phyloP scores from a whole-genome alignment of 2,797 vertebrate species.

The Hippoglossus hippoglossus region DNA sequence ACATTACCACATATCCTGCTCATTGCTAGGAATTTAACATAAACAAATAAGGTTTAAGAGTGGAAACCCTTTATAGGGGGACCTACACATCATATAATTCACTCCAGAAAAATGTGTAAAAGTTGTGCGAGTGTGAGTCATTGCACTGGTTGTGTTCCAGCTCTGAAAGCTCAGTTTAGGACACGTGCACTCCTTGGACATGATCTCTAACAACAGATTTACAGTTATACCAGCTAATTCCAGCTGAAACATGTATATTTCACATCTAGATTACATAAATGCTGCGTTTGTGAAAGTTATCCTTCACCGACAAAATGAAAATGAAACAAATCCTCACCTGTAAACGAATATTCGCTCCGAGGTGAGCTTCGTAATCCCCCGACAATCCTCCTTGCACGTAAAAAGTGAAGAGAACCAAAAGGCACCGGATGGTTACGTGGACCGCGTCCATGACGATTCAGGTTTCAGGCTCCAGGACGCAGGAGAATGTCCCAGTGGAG shows the following conservation, averaged over 20 bases:
- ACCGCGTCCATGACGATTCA: slow-evolving; percentile 45
- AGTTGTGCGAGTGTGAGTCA: neutral
- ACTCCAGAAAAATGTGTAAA: neutral
- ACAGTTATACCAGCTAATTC: no score
- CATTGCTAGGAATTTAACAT: slow-evolving; percentile 55
- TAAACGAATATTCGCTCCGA: slow-evolving; percentile 49
- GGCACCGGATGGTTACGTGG: slow-evolving; percentile 45
- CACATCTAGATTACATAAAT: no score
- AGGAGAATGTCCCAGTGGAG: slow-evolving; percentile 17
- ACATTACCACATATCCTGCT: slow-evolving; percentile 77
- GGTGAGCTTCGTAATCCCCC: slow-evolving; percentile 50
- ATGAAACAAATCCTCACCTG: slow-evolving; percentile 65
- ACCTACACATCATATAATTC: slow-evolving; percentile 1
- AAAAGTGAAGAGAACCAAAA: slow-evolving; percentile 67
- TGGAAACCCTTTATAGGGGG: slow-evolving; percentile 37
- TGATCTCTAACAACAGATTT: neutral
- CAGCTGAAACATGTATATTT: no score
- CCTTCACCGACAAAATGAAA: neutral
- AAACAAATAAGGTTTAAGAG: slow-evolving; percentile 51
- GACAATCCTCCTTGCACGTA: slow-evolving; percentile 64
- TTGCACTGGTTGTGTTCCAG: neutral
- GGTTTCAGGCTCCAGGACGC: slow-evolving; percentile 10
- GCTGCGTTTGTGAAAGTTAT: neutral
- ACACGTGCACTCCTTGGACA: no score
- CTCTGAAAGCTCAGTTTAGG: neutral